Conservation (phyloP, 2,797 vertebrate genomes). For the Lepus oiostolus region DNA sequence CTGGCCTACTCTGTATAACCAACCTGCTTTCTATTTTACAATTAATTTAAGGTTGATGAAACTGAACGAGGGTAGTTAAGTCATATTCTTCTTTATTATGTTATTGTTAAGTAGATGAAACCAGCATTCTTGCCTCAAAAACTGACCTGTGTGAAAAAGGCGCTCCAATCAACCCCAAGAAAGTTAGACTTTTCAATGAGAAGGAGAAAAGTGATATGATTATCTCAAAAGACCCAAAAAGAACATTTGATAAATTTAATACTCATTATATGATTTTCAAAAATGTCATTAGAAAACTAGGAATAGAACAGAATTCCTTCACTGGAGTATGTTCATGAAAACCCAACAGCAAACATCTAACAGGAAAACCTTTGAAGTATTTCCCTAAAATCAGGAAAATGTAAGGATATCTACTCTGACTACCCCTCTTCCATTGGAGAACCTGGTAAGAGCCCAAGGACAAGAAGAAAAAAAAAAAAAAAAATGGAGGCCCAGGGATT, state of each 20-base stretch:
- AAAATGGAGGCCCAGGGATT: not conserved
- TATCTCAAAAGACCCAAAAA: slow-evolving; percentile 46
- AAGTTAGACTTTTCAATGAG: slow-evolving; percentile 50
- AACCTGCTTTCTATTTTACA: slow-evolving; percentile 3
- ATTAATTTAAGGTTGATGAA: not conserved
- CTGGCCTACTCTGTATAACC: not conserved
- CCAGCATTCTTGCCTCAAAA: not conserved
- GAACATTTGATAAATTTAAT: slow-evolving; percentile 48
- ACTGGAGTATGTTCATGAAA: not conserved
- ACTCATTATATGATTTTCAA: slow-evolving; percentile 29
- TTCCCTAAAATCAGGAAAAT: slow-evolving; percentile 20
- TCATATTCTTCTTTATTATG: not conserved
- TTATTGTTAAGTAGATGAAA: not conserved
- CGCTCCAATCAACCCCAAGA: not conserved
- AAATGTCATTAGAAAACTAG: slow-evolving; percentile 12
- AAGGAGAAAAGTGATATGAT: slow-evolving; percentile 37
- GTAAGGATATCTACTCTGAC: not conserved
- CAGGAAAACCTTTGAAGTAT: not conserved
- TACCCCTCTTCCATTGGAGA: not conserved
- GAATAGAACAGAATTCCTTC: not conserved
- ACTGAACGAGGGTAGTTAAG: not conserved
- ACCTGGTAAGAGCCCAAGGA: not conserved
- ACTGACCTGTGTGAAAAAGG: slow-evolving; percentile 18
- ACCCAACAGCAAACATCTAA: not conserved
- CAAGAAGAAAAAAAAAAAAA: slow-evolving; percentile 60